Percentiles rank a stretch among this genome's conserved stretches.
Evolutionary conservation across 1,140 invertebrate species (phyloP).

Genomic region (Thereuonema tuberculata): DNA sequence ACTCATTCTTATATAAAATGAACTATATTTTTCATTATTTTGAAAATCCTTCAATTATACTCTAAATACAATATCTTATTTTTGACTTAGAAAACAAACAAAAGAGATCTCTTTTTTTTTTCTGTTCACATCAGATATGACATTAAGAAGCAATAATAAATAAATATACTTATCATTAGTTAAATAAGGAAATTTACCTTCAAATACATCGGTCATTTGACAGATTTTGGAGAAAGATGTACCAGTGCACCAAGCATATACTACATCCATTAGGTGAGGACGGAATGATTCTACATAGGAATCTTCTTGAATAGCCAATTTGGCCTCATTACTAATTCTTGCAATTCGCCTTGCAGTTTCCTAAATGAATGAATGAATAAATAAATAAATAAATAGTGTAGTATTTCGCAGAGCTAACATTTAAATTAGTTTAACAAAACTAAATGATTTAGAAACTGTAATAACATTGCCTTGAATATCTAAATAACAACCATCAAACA

Average conservation of each 20-base stretch:
- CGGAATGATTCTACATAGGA: conserved; percentile 85
- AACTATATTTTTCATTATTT: no score
- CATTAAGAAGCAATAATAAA: no score
- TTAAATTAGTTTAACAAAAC: no score
- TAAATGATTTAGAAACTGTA: conserved; percentile 5
- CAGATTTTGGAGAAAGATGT: conserved; percentile 82
- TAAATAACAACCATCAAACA: no score
- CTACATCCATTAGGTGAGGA: conserved; percentile 94
- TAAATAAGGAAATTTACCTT: conserved; percentile 53
- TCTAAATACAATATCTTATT: no score
- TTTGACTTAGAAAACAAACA: no score
- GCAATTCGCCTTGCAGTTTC: conserved; percentile 81
- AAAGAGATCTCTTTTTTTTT: no score
- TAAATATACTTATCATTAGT: no score
- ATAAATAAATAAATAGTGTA: not conserved
- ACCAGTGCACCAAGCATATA: conserved; percentile 90
- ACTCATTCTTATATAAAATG: no score
- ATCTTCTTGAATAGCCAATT: conserved; percentile 80
- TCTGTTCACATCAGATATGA: no score
- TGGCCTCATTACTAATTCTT: conserved; percentile 78
- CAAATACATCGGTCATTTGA: conserved; percentile 96
- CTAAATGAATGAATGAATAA: conserved; percentile 18
- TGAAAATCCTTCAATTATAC: no score
- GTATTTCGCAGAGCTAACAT: not conserved
- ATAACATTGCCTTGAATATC: no score